Conservation (phyloP, 2,888 invertebrate genomes). For the Panzeria rudis region DNA sequence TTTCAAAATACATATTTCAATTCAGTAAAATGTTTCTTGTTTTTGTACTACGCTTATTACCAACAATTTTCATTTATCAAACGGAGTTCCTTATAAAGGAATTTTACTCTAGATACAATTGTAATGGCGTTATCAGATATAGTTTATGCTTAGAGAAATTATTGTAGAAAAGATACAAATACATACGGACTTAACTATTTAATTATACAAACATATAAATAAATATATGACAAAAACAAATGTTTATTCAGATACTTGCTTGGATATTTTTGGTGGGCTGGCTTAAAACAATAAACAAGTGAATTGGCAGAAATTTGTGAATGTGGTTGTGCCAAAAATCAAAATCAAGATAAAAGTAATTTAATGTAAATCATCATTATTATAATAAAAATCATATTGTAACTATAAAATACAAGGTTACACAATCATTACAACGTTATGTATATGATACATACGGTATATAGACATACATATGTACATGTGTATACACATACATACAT, state of each 20-base stretch:
- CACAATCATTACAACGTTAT: not conserved
- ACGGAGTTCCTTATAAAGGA: no score
- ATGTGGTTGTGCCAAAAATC: slow-evolving; percentile 51
- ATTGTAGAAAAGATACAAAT: no score
- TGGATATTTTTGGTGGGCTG: slow-evolving; percentile 57
- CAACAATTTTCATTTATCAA: no score
- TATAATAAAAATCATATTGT: slow-evolving; percentile 33
- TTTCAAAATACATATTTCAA: no score
- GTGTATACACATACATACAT: no score
- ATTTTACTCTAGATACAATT: no score
- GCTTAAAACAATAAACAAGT: slow-evolving; percentile 64
- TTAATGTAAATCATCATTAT: slow-evolving; percentile 44
- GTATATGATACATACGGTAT: not conserved
- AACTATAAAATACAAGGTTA: not conserved
- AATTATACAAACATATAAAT: slow-evolving; percentile 10
- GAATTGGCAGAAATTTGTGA: slow-evolving; percentile 51
- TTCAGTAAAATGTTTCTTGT: no score
- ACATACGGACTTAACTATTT: slow-evolving; percentile 1
- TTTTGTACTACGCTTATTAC: no score
- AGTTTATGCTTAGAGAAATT: no score
- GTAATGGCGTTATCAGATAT: no score
- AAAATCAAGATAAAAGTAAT: slow-evolving; percentile 52
- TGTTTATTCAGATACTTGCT: slow-evolving; percentile 52
- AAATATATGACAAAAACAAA: slow-evolving; percentile 25
- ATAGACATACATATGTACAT: not conserved